A percentile compares a stretch with the other conserved stretches of the same genome.
Evolutionary conservation across 2,888 invertebrate genomes (phyloP).

Genomic region (Agrochola macilenta): DNA sequence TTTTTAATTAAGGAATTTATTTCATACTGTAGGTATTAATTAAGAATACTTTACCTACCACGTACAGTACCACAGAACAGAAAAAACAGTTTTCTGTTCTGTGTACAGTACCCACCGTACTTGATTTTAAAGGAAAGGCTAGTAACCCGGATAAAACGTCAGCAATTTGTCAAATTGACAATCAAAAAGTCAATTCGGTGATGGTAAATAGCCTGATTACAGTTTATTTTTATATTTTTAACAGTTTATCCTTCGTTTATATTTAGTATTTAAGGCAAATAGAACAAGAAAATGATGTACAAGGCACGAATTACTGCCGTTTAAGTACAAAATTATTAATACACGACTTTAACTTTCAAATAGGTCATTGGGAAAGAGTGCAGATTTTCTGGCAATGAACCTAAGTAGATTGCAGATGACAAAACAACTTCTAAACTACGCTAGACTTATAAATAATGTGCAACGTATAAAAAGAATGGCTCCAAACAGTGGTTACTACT

Average conservation of each 20-base stretch:
- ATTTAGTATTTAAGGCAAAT: slow-evolving; percentile 6
- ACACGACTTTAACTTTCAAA: background rate
- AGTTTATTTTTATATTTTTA: slow-evolving; percentile 12
- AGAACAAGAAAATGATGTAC: slow-evolving; percentile 32
- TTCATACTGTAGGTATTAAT: background rate
- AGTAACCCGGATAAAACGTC: background rate
- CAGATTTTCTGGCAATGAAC: slow-evolving; percentile 66
- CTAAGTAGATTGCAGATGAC: slow-evolving; percentile 69
- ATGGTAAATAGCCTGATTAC: slow-evolving; percentile 48
- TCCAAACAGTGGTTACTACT: slow-evolving; percentile 70
- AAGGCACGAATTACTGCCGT: background rate
- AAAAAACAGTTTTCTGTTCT: too few relatives aligned
- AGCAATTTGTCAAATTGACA: slow-evolving; percentile 3
- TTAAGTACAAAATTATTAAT: slow-evolving; percentile 1
- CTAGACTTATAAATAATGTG: slow-evolving; percentile 68
- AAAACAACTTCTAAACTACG: slow-evolving; percentile 67
- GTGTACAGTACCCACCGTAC: too few relatives aligned
- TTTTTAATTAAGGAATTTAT: too few relatives aligned
- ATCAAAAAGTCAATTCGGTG: background rate
- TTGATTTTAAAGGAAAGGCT: background rate
- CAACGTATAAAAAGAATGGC: slow-evolving; percentile 65
- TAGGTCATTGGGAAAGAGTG: slow-evolving; percentile 11
- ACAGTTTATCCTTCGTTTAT: background rate
- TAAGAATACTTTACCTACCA: background rate
- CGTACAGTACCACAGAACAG: too few relatives aligned